These are phyloP conservation scores for Macrophya annulata DNA, from an alignment of 2,888 invertebrate genomes.

Conservation along the genomic window DNA sequence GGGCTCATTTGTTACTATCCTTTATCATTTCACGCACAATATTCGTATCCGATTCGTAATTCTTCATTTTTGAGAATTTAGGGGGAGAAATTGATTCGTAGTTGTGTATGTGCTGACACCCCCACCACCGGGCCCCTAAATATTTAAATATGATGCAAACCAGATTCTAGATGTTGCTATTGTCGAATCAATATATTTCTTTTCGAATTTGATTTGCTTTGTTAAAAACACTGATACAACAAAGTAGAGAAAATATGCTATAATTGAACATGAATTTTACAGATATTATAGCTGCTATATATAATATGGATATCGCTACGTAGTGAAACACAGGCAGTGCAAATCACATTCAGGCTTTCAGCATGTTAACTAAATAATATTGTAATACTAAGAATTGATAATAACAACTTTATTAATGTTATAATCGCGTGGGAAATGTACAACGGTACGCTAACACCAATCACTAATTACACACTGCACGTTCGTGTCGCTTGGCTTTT, in stretches of 20 bases:
- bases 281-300: neutral
- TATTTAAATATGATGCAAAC: neutral
- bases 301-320: neutral
- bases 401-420: neutral
- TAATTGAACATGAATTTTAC: neutral
- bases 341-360: conserved; percentile 34
- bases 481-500: conserved; percentile 70
- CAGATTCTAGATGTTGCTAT: too few species aligned
- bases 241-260: neutral
- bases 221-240: neutral
- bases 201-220: neutral
- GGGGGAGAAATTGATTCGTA: too few species aligned
- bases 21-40: too few species aligned
- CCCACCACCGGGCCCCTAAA: neutral
- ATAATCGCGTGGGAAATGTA: conserved; percentile 30
- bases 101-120: neutral
- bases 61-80: too few species aligned
- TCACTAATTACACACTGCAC: conserved; percentile 60
- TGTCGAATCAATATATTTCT: neutral
- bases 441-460: conserved; percentile 10
- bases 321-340: conserved; percentile 43
- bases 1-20: too few species aligned
- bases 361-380: conserved; percentile 36
- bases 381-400: conserved; percentile 15
- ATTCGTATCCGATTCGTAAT: too few species aligned